These are phyloP conservation scores for Spisula solida DNA, from an alignment of 2,888 invertebrate genomes.

Conservation along the genomic window DNA sequence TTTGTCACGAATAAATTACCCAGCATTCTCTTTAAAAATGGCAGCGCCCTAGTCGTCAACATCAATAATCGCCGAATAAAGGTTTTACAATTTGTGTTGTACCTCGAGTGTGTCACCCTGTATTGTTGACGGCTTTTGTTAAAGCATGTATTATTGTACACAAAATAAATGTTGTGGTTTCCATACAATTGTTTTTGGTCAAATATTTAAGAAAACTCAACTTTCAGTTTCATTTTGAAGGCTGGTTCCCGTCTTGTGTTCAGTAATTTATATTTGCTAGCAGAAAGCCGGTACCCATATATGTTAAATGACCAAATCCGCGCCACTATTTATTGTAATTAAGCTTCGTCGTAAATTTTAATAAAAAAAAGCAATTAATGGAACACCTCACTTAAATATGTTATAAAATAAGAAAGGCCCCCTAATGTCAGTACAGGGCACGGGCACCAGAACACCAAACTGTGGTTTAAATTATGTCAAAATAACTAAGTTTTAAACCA, in stretches of 20 bases:
- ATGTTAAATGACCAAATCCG: neutral
- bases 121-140: neutral
- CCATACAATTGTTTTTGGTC: neutral
- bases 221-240: neutral
- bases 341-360: no score
- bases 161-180: neutral
- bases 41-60: neutral
- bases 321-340: no score
- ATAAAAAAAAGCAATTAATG: no score
- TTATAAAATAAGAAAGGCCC: no score
- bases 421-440: no score
- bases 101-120: neutral
- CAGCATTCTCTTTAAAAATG: constrained; percentile 29
- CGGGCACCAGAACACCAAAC: no score
- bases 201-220: neutral
- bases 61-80: neutral
- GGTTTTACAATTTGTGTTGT: neutral
- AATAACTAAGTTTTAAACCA: no score
- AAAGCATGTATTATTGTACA: neutral
- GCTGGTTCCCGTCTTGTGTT: neutral
- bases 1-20: constrained; percentile 4
- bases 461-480: no score
- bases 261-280: neutral
- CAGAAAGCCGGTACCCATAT: neutral
- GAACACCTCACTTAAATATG: no score